Evolutionary conservation across 2,888 invertebrate genomes (phyloP).

Genomic region (Clitarchus hookeri): DNA sequence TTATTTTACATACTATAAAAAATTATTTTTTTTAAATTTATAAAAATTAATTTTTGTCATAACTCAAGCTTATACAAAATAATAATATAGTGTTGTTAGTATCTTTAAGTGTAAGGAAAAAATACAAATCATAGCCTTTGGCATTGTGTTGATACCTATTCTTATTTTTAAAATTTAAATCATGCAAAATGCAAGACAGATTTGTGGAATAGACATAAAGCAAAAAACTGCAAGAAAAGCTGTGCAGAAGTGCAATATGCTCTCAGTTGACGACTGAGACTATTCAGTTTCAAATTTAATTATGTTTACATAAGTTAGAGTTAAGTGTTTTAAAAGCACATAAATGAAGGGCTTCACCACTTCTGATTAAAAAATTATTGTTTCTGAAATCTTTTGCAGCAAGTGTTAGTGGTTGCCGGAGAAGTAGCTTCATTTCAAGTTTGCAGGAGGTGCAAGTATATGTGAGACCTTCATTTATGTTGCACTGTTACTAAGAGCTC

Average conservation of each 20-base stretch:
- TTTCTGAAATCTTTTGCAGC: too few relatives aligned
- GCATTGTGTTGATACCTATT: background rate
- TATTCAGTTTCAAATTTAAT: background rate
- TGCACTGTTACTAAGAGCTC: background rate
- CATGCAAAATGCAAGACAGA: background rate
- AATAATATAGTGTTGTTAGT: background rate
- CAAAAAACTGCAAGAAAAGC: slow-evolving; percentile 2
- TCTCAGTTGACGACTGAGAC: background rate
- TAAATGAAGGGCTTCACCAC: background rate
- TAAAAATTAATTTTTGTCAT: too few relatives aligned
- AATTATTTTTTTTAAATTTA: too few relatives aligned
- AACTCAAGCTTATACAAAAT: background rate
- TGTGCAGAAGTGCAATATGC: background rate
- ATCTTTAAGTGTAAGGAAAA: background rate
- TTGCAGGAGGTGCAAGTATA: too few relatives aligned
- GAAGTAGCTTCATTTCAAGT: background rate
- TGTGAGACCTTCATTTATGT: background rate
- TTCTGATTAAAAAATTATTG: too few relatives aligned
- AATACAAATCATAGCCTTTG: background rate
- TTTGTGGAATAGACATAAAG: slow-evolving; percentile 9
- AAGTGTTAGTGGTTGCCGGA: background rate
- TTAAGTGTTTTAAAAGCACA: background rate
- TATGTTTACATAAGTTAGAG: background rate
- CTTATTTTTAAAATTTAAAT: background rate
- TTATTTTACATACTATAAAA: too few relatives aligned